Evolutionary conservation across 2,113 vertebrate genomes (phyloP), one percentile per base, ranked within the genome.

Genomic region (Clarias magur): DNA sequence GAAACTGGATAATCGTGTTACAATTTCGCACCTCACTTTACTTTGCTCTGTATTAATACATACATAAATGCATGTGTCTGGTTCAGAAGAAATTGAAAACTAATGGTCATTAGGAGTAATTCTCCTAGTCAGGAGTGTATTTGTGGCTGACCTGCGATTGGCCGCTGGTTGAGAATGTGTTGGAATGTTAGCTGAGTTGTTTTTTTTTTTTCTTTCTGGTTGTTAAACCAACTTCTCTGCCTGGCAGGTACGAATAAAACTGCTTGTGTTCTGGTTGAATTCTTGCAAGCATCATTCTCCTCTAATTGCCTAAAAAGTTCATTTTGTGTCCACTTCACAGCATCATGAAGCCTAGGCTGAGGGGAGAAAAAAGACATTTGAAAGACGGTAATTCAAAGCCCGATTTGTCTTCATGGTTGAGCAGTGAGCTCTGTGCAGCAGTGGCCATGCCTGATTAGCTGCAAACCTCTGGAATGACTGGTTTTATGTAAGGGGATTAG

Each of bases 401-500:
- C 12, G 56, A 60, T 88, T 86, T 86, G 54, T 86, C 27, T 59
- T 60, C 63, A 42, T 78, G n/a, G 23, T 63, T 72, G 38, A 67
- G 8, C n/a, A 38, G 23, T 1, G 11, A 80, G 53, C 34, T 84
- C 19, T 54, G 19, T 48, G 19, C 27, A 30, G 57, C 63, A 57
- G 63, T 72, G 68, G 83, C 56, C 67, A 42, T 76, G 54, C 56
- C 5, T 54, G 62, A 48, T 16, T 65, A 68, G 11, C 42, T 65
- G 21, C 56, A 82, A 68, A 62, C 86, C 12, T 83, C 59, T 82
- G 57, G 54, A 87, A 62, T 59, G 34, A 15, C 75, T 82, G 75
- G 23, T 65, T 80, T 90, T 87, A 88, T 86, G 83, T 86, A 83
- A 91, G 73, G 25, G 83, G 85, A 89, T 91, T 86, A 88, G 79